Evolutionary conservation across 2,113 vertebrate genomes (phyloP).

Genomic region (Microtus ochrogaster): DNA sequence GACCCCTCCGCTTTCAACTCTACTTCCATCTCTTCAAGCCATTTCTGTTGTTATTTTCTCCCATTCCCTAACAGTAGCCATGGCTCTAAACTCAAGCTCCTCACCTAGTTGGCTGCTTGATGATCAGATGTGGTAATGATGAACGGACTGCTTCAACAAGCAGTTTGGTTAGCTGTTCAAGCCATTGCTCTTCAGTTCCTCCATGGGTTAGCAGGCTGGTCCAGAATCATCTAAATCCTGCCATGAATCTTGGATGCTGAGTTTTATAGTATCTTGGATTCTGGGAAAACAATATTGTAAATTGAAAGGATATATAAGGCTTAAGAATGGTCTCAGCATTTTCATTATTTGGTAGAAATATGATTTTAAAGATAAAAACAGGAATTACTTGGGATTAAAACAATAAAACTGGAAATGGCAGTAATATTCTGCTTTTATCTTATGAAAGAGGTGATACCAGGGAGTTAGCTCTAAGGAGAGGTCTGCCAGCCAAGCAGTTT

Average conservation of each 20-base stretch:
- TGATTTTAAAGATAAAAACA: conserved; percentile 29
- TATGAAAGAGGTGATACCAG: background rate
- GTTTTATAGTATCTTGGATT: conserved; percentile 52
- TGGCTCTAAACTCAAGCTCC: conserved; percentile 4
- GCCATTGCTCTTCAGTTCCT: background rate
- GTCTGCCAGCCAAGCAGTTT: conserved; percentile 1
- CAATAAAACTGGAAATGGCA: conserved; percentile 20
- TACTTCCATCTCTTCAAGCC: background rate
- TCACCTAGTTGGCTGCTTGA: background rate
- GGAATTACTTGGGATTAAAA: conserved; percentile 28
- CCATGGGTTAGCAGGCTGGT: conserved; percentile 6
- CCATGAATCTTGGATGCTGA: background rate
- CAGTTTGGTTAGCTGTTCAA: conserved; percentile 42
- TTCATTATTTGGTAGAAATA: conserved; percentile 21
- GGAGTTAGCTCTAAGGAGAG: background rate
- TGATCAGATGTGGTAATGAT: background rate
- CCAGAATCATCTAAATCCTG: conserved; percentile 64
- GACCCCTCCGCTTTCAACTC: background rate
- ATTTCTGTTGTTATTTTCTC: background rate
- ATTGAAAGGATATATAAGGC: conserved; percentile 29
- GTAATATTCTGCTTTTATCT: background rate
- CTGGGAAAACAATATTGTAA: conserved; percentile 64
- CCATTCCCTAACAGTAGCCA: background rate
- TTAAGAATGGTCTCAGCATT: conserved; percentile 45
- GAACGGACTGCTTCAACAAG: conserved; percentile 25